These are phyloP conservation scores for Drosophila kokeensis DNA, from an alignment of 2,888 invertebrate genomes.

Conservation along the genomic window DNA sequence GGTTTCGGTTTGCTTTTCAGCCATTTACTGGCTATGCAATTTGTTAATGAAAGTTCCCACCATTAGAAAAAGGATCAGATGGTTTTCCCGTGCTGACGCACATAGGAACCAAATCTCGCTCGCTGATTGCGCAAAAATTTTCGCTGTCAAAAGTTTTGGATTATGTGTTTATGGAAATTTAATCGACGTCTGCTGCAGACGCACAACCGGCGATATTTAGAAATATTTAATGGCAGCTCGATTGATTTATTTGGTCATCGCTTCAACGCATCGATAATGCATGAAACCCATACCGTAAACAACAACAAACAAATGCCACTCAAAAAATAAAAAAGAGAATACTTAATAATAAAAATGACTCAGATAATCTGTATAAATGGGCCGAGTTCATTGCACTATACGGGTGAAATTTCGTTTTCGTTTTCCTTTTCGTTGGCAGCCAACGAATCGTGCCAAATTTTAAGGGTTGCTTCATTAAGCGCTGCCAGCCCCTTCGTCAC, in stretches of 20 bases:
- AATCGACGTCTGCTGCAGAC: slow-evolving; percentile 40
- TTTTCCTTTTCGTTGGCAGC: slow-evolving; percentile 58
- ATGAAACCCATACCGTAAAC: slow-evolving; percentile 30
- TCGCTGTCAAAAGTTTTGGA: slow-evolving; percentile 48
- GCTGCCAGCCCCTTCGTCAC: slow-evolving; percentile 26
- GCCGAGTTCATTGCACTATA: slow-evolving; percentile 63
- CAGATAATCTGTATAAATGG: slow-evolving; percentile 55
- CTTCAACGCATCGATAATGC: slow-evolving; percentile 36
- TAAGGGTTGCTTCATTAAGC: slow-evolving; percentile 80
- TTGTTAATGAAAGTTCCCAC: slow-evolving; percentile 77
- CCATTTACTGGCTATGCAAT: slow-evolving; percentile 43
- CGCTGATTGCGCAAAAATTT: slow-evolving; percentile 62
- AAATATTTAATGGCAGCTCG: slow-evolving; percentile 23
- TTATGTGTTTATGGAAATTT: slow-evolving; percentile 62
- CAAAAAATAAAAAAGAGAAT: slow-evolving; percentile 25
- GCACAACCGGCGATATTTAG: slow-evolving; percentile 29
- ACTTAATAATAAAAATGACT: slow-evolving; percentile 13
- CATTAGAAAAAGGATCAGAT: slow-evolving; percentile 75
- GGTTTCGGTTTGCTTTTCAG: slow-evolving; percentile 53
- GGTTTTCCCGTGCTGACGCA: slow-evolving; percentile 9
- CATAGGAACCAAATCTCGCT: slow-evolving; percentile 60
- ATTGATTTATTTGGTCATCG: slow-evolving; percentile 48
- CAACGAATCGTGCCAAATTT: slow-evolving; percentile 75
- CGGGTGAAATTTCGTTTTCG: slow-evolving; percentile 55
- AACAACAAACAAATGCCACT: slow-evolving; percentile 18